Evolutionary conservation across 2,888 invertebrate genomes (phyloP).

Genomic region (Tipula unca): DNA sequence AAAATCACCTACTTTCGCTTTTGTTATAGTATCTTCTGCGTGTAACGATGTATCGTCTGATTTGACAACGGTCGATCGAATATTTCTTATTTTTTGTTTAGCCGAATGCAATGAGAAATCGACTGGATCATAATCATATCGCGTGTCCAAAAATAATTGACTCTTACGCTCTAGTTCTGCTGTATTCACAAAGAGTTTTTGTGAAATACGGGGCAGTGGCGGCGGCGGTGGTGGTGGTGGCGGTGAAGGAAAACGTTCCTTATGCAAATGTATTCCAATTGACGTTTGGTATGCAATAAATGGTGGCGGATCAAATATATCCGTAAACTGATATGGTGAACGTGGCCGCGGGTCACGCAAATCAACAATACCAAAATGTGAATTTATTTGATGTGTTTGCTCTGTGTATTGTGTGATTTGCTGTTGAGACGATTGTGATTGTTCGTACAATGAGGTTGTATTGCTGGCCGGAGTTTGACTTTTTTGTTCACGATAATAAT

Average conservation of each 20-base stretch:
- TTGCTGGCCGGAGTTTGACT: background rate
- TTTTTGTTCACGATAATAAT: background rate
- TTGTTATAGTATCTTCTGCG: slow-evolving; percentile 42
- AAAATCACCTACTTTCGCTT: slow-evolving; percentile 41
- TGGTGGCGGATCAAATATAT: slow-evolving; percentile 42
- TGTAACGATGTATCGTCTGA: slow-evolving; percentile 40
- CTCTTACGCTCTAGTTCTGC: slow-evolving; percentile 41
- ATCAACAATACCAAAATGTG: slow-evolving; percentile 16
- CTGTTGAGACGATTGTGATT: background rate
- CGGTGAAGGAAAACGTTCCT: slow-evolving; percentile 35
- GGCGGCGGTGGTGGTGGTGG: slow-evolving; percentile 35
- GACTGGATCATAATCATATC: slow-evolving; percentile 34
- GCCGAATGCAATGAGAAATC: slow-evolving; percentile 40
- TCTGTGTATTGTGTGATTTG: background rate
- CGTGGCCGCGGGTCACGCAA: background rate
- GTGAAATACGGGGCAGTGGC: slow-evolving; percentile 33
- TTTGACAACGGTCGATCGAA: slow-evolving; percentile 39
- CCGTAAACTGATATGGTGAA: slow-evolving; percentile 28
- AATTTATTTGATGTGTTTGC: background rate
- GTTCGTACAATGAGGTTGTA: background rate
- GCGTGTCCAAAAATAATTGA: slow-evolving; percentile 38
- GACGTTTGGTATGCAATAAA: slow-evolving; percentile 40
- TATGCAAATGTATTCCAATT: slow-evolving; percentile 39
- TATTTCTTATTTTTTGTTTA: slow-evolving; percentile 40
- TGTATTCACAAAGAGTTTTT: slow-evolving; percentile 38